Conservation (phyloP, 2,113 vertebrate genomes). For the Garra rufa region DNA sequence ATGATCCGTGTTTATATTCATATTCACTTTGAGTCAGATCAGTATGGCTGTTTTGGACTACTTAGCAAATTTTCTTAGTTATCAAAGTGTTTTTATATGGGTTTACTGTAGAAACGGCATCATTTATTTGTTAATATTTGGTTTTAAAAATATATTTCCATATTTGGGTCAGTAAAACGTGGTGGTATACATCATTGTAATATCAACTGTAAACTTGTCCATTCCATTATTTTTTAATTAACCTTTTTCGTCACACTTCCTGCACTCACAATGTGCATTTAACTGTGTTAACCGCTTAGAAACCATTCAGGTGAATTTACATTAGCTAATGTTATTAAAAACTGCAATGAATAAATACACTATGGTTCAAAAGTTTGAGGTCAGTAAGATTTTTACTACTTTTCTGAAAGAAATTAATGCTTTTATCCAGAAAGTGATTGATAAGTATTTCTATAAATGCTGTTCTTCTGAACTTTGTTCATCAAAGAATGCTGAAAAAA, state of each 20-base stretch:
- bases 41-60: neutral
- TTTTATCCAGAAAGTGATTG: neutral
- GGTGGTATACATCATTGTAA: neutral
- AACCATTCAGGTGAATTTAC: neutral
- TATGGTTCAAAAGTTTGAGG: neutral
- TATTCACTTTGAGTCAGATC: neutral
- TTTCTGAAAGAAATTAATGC: neutral
- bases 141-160: neutral
- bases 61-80: neutral
- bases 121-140: slow-evolving; percentile 1
- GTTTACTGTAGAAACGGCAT: neutral
- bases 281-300: neutral
- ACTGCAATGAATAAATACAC: neutral
- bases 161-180: neutral
- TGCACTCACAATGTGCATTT: neutral
- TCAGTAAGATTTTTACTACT: neutral
- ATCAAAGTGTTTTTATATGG: neutral
- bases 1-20: neutral
- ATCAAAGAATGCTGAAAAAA: neutral
- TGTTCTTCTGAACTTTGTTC: neutral
- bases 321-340: neutral
- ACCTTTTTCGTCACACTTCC: neutral
- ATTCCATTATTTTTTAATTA: neutral
- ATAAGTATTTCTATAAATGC: too few species aligned
- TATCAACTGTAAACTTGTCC: neutral